Evolutionary conservation across 2,888 invertebrate genomes (phyloP).

Genomic region (Oscheius sp.): DNA sequence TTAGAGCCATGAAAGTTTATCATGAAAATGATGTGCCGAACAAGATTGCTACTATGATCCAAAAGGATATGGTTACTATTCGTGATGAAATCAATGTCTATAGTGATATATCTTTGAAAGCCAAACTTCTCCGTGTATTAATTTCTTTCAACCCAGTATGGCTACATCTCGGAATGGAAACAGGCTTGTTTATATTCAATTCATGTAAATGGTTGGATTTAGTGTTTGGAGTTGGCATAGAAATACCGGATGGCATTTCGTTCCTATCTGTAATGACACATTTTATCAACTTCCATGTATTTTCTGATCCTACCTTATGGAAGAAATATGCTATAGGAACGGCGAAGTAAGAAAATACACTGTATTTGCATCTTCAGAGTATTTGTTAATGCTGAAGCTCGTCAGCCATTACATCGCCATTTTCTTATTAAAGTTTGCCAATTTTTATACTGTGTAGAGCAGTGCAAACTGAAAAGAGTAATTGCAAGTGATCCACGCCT

Average conservation of each 20-base stretch:
- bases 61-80: slow-evolving; percentile 1
- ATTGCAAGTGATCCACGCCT: slow-evolving; percentile 35
- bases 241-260: slow-evolving; percentile 8
- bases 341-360: slow-evolving; percentile 39
- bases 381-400: slow-evolving; percentile 38
- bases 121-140: slow-evolving; percentile 42
- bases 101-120: slow-evolving; percentile 33
- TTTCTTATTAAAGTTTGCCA: slow-evolving; percentile 35
- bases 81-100: slow-evolving; percentile 20
- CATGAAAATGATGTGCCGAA: background rate
- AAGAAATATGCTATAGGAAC: slow-evolving; percentile 51
- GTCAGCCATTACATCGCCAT: slow-evolving; percentile 45
- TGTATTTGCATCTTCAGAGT: slow-evolving; percentile 25
- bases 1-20: slow-evolving; percentile 17
- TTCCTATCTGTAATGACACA: slow-evolving; percentile 26
- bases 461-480: slow-evolving; percentile 23
- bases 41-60: slow-evolving; percentile 9
- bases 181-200: slow-evolving; percentile 7
- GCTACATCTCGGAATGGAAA: slow-evolving; percentile 46
- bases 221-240: slow-evolving; percentile 37
- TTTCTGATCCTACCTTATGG: slow-evolving; percentile 39
- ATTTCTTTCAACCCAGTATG: slow-evolving; percentile 50
- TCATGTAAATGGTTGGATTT: background rate
- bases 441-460: slow-evolving; percentile 40
- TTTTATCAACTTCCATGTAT: slow-evolving; percentile 44